Conservation (phyloP, 2,888 invertebrate genomes). For the Trichopria drosophilae region DNA sequence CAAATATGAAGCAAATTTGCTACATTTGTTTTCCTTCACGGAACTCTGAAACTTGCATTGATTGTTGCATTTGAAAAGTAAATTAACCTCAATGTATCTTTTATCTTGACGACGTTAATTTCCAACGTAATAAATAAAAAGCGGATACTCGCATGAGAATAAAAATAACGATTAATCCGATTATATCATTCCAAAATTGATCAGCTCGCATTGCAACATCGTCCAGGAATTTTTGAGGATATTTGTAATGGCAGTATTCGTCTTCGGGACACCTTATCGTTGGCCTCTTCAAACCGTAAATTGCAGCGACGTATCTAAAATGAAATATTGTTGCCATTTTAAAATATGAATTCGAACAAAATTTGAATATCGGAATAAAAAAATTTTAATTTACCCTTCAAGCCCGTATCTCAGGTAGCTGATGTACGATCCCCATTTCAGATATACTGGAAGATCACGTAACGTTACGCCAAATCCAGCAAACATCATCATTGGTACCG, state of each 20-base stretch:
- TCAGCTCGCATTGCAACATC: constrained; percentile 75
- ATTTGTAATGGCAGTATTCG: constrained; percentile 80
- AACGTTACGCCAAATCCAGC: constrained; percentile 93
- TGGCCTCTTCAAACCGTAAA: constrained; percentile 80
- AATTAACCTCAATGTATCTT: no score
- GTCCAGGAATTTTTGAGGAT: constrained; percentile 77
- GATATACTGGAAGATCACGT: constrained; percentile 79
- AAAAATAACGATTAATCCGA: constrained; percentile 71
- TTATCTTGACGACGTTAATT: constrained; percentile 71
- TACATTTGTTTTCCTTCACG: no score
- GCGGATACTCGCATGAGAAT: constrained; percentile 68
- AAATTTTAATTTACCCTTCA: constrained; percentile 66
- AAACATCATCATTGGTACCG: constrained; percentile 95
- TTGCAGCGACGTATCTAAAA: constrained; percentile 68
- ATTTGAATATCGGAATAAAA: neutral
- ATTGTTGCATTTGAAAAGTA: no score
- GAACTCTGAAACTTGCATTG: no score
- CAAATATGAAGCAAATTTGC: no score
- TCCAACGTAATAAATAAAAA: constrained; percentile 77
- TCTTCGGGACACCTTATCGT: constrained; percentile 70
- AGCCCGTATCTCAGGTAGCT: constrained; percentile 90
- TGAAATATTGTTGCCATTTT: constrained; percentile 2
- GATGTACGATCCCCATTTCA: constrained; percentile 89
- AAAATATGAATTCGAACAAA: constrained; percentile 2
- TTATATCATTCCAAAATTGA: constrained; percentile 82